Evolutionary conservation across 37 sponge, comb jelly and placozoan genomes (phyloP), one percentile per base, ranked within the genome.

Genomic region (Tethya wilhelma): DNA sequence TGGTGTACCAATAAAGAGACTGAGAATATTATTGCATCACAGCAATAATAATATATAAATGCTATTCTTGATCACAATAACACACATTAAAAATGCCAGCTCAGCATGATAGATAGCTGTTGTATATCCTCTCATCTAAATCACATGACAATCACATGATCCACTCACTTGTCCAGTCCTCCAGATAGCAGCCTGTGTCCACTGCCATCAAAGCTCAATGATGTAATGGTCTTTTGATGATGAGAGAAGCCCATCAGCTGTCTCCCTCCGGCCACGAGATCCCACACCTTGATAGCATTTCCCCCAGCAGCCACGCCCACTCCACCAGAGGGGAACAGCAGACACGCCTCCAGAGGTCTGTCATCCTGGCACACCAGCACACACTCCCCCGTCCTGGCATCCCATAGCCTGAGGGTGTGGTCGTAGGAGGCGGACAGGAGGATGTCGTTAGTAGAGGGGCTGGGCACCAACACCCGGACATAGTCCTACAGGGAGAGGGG

Each of bases 191-290:
- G 89, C n/a, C 97, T 65, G 8, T 76, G 82, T 26, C 37, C 32
- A 11, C 62, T 64, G 38, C 88, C 86, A 83, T 99, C 97, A 79
- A 92, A 90, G 37, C 81, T 69, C 1, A 97, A 69, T 0, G 87
- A 77, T 17, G 95, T 94, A 56, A 99, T 90, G 42, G 99, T 96
- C 74, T 99, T 99, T 69, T 99, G 99, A 32, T 99, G 99, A 62
- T 96, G 96, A 8, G 99, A 96, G 70, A 96, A 83, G 2, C 73
- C 41, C 38, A 65, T 73, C 56, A 96, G 81, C 33, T 34, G 85
- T 4, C 74, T 55, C 11, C 91, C 90, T 26, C 94, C 85, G 30
- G 74, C 63, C 29, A 94, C 73, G 0, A 99, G 26, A 75, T 99
- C 97, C 99, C 99, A 99, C 17, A 99, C 97, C 42, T 73, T 82